Percentiles rank a stretch among this genome's conserved stretches.
These are phyloP conservation scores for Pollenia amentaria DNA, from an alignment of 2,888 invertebrate genomes.

Conservation along the genomic window DNA sequence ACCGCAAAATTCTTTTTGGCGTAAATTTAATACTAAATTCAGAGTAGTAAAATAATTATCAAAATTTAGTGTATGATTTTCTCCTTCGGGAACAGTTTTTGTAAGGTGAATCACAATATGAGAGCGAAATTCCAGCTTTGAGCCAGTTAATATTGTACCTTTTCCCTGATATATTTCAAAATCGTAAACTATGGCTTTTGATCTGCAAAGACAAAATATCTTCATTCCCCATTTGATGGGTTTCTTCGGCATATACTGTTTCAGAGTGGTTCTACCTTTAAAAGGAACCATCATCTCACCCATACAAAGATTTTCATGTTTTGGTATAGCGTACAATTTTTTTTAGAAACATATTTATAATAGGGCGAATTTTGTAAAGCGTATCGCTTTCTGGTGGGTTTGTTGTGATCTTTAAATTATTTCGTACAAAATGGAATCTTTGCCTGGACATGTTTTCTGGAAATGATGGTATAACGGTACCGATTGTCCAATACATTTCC, in stretches of 20 bases:
- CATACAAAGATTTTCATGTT: constrained; percentile 10
- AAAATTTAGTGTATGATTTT: background rate
- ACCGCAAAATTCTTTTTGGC: constrained; percentile 19
- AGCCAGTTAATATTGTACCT: background rate
- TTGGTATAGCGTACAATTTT: constrained; percentile 13
- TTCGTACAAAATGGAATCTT: constrained; percentile 47
- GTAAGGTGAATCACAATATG: constrained; percentile 8
- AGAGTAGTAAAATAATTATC: constrained; percentile 27
- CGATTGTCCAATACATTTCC: constrained; percentile 54
- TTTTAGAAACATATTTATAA: constrained; percentile 1
- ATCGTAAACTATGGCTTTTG: background rate
- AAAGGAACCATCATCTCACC: constrained; percentile 12
- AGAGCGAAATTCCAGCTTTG: constrained; percentile 4
- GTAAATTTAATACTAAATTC: constrained; percentile 1
- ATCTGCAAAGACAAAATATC: constrained; percentile 13
- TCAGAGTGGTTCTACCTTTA: constrained; percentile 7
- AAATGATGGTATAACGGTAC: constrained; percentile 42
- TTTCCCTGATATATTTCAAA: constrained; percentile 30
- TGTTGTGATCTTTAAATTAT: constrained; percentile 52
- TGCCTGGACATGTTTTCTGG: constrained; percentile 39
- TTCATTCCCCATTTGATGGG: constrained; percentile 29
- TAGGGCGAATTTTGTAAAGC: background rate
- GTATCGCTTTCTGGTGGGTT: constrained; percentile 16
- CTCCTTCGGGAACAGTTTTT: constrained; percentile 19
- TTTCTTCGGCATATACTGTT: constrained; percentile 35